Evolutionary conservation across 2,113 vertebrate genomes (phyloP), one percentile per base, ranked within the genome.

Genomic region (Oncorhynchus keta): DNA sequence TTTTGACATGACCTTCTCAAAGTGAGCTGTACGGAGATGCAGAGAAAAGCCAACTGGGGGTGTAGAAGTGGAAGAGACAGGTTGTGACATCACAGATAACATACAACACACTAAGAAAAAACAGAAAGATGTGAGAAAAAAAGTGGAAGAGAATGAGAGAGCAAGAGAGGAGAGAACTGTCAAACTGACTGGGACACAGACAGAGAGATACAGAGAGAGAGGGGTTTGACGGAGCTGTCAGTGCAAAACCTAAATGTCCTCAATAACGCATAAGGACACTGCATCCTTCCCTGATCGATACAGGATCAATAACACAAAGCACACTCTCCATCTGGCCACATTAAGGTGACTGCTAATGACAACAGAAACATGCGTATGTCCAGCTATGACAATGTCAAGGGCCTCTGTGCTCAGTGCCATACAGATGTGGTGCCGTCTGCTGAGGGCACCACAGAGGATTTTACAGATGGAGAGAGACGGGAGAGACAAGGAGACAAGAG

Each of bases 221-320:
- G 39, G 70, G 12, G 76, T 83, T 80, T 78, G 69, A 76, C 64
- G 70, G 24, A 26, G 82, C 73, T 0, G 39, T 45, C 39, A 45
- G 86, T 83, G 84, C 35, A 9, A 79, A 77, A 70, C 81, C 82
- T 85, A 90, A 90, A 92, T 85, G 86, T 87, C 91, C 92, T 92
- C 89, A 91, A 91, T 91, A 90, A 89, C 85, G 89, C 90, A 87
- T 85, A 83, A 87, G 91, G 90, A 80, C 89, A 88, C 87, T 83
- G 86, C 89, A 89, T 88, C 87, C 89, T 84, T 72, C 82, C 73
- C 78, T 68, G 83, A 83, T 92, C 90, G 82, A 92, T 92, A 87
- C 39, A 45, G 9, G 39, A 45, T 45, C 39, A 45, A 45, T 45
- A 45, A 45, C 39, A 72, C 81, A 85, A 89, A 86, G 83, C 91